These are phyloP conservation scores for Arctocebus calabarensis DNA, from an alignment of 2,797 vertebrate species.

Conservation along the genomic window DNA sequence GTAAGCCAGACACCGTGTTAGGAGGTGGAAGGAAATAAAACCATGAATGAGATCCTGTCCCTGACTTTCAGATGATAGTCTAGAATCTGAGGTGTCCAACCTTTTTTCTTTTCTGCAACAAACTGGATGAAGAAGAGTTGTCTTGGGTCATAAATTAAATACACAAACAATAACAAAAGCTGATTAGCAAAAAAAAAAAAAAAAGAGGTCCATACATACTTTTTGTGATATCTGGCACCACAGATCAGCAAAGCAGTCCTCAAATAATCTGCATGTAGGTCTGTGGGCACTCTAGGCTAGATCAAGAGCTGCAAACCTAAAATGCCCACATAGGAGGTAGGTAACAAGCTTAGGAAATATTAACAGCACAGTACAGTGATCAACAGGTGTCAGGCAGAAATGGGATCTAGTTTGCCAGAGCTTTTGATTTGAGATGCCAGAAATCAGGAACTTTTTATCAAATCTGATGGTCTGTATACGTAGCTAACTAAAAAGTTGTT, in stretches of 20 bases:
- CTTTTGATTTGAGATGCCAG: neutral
- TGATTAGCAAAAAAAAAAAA: too few species aligned
- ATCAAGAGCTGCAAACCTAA: neutral
- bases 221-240: too few species aligned
- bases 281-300: neutral
- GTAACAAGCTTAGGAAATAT: neutral
- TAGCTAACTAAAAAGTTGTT: neutral
- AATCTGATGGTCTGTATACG: neutral
- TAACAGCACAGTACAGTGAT: neutral
- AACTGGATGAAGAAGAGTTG: too few species aligned
- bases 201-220: too few species aligned
- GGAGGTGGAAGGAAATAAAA: constrained; percentile 1
- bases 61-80: neutral
- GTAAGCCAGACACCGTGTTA: neutral
- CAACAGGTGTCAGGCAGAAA: neutral
- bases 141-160: too few species aligned
- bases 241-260: too few species aligned
- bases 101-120: too few species aligned
- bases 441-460: neutral
- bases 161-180: too few species aligned
- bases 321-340: neutral
- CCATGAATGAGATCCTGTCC: neutral
- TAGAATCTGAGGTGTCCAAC: too few species aligned
- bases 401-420: neutral
- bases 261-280: too few species aligned